Evolutionary conservation across 2,113 vertebrate species (phyloP), one percentile per base, ranked within the genome.

Genomic region (Buteo buteo): DNA sequence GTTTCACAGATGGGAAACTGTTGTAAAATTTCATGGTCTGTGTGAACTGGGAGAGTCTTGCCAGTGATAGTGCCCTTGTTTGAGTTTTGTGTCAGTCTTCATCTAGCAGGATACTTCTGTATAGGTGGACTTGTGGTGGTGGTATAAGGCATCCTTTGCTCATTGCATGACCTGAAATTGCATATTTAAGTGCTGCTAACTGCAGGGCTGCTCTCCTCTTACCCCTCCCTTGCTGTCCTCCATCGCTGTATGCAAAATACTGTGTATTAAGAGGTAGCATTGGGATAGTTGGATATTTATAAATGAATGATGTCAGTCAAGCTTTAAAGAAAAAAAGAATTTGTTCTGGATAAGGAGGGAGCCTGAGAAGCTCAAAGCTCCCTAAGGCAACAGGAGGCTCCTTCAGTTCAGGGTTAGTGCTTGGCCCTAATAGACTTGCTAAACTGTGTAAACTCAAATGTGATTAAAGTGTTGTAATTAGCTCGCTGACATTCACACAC

Each of bases 211-310:
- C 54, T 85, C n/a, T 62, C 16, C 16, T 77, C 31, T 66, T 77
- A 20, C 19, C 62, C 21, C 17, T 93, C 42, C 42, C 45, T 91
- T 91, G 73, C 40, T 94, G 42, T 59, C 25, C 17, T 88, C n/a
- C 32, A 13, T 31, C 0, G 0, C 38, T 62, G 38, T 25, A 45
- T 78, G 59, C 45, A 94, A 88, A 94, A 88, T 50, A 24, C 20
- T 44, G 1, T 3, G 19, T 77, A 58, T 71, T 81, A 78, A 54
- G 55, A 74, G 24, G 21, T 17, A 50, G 47, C 25, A 25, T 22
- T 84, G 57, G 38, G 49, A 55, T 82, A 82, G 69, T 16, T 89
- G 86, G 65, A 52, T 93, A 95, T 96, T 93, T 96, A 94, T 95
- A 95, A 92, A 64, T 61, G 17, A 78, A 86, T 96, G 59, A 96